Evolutionary conservation across 2,797 vertebrate genomes (phyloP), one percentile per base, ranked within the genome.

Genomic region (Microcaecilia unicolor): DNA sequence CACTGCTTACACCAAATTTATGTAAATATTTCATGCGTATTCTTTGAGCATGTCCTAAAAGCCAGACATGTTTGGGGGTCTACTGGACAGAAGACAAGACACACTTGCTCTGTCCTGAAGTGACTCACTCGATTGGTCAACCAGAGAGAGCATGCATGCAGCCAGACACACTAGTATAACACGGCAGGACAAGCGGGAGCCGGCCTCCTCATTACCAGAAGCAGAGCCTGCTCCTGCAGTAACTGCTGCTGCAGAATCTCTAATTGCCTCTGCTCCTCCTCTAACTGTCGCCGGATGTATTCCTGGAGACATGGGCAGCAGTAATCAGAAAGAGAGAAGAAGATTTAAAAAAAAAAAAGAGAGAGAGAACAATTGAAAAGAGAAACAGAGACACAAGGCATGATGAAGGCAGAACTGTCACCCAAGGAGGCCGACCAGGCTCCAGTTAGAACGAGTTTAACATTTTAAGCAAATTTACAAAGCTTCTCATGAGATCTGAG

Each of bases 221-320:
- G 89, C 72, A 99, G 90, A 1, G 92, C 96, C 77, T 98, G 96
- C 61, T 99, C 96, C 84, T 98, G 96, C 65, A 99, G 88, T 52
- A 99, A 88, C 75, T 99, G 96, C 77, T 99, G 93, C 80, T 99
- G 96, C 72, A 99, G 86, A 67, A 99, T 99, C 87, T 99, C 96
- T 90, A 99, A 88, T 86, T 99, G 96, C 57, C 96, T 93, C 79
- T 99, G 96, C 65, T 99, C 96, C 72, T 99, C 96, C 71, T 99
- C 96, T 90, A 99, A 85, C 89, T 99, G 96, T 57, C 93, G 90
- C 82, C 96, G 93, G 80, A 99, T 99, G 88, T 95, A 99, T 57
- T 99, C 96, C 96, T 99, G 83, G 80, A 84, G 80, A 50, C 46
- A 61, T 22, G 65, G 54, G 65, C 67, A 69, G 78, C 68, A 71